Base-by-base conservation (phyloP, 1,140 invertebrate genomes). In the Drosophila hydei region DNA sequence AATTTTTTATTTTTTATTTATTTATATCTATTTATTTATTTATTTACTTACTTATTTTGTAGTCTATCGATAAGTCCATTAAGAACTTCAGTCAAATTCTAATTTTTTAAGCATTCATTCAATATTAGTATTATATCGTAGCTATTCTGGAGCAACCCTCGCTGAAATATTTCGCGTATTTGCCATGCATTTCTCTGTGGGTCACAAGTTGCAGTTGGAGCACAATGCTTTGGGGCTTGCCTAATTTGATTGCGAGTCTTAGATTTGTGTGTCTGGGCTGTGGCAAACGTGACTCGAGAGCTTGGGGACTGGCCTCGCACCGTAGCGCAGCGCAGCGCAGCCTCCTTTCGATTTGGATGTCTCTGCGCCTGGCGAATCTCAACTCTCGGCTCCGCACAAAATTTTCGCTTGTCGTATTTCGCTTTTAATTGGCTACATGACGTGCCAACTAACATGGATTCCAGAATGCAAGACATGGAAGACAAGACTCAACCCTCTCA, bases 341-440 rank as follows among this genome's bases (percentile, higher is more conserved):
- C 40, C 47, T 51, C 40, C 59, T 62, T 62, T 62, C 47, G 48
- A 62, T 70, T 58, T 56, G 60, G 43, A 30, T 71, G 51, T 71
- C 38, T 65, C 47, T n/a, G 36, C 54, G 19, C 79, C 63, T 71
- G 47, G 71, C 65, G 71, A 58, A 76, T 83, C 75, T 72, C 69
- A 51, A 68, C 36, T 71, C 70, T 84, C 73, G 52, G 64, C 54
- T 67, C 65, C 65, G 45, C 55, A 38, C 59, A 68, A 33, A 33
- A 70, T 81, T 87, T 60, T 71, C 68, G 68, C 75, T 88, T 83
- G 83, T 87, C 75, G 83, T 83, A 83, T 87, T 87, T 88, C 83
- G 81, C 87, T 87, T 87, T 87, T 87, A 87, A 87, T 87, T 87
- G 83, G 83, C 83, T 87, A 87, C 83, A 87, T 84, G 80, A 88